Percentiles rank a stretch among this genome's conserved stretches.
phyloP scores from a whole-genome alignment of 2,113 vertebrate species.

The Apteryx owenii region DNA sequence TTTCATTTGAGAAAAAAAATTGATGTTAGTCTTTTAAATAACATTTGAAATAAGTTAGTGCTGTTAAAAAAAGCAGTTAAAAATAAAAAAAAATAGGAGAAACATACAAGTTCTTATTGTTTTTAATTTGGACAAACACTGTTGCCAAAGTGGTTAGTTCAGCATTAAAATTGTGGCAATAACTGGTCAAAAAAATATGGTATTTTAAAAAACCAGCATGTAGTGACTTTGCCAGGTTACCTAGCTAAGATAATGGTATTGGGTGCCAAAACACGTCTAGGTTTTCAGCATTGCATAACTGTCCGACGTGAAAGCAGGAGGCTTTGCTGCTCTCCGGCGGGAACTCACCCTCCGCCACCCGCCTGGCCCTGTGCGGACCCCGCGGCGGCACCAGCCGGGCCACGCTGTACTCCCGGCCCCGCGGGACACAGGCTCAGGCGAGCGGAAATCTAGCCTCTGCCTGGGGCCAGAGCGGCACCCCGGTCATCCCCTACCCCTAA shows the following conservation, averaged over 20 bases:
- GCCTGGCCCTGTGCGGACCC: neutral
- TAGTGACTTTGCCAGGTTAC: neutral
- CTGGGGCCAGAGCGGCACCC: fast-evolving
- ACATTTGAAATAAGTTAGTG: neutral
- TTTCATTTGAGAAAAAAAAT: neutral
- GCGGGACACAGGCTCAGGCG: neutral
- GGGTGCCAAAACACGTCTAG: neutral
- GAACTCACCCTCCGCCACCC: neutral
- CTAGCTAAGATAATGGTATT: neutral
- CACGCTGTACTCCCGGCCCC: no score
- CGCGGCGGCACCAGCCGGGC: no score
- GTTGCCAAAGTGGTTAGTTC: neutral
- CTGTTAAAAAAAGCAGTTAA: neutral
- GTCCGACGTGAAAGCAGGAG: neutral
- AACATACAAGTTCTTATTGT: neutral
- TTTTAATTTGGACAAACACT: neutral
- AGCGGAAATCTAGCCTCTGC: neutral
- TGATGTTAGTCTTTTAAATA: neutral
- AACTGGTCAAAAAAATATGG: neutral
- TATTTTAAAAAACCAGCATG: neutral
- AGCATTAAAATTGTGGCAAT: neutral
- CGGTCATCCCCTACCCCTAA: neutral
- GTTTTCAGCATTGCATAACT: neutral
- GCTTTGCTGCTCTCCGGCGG: neutral
- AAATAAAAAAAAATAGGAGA: neutral